Percentiles rank a stretch among this genome's conserved stretches.
Evolutionary conservation across 2,113 vertebrate genomes (phyloP).

Genomic region (Prolemur simus): DNA sequence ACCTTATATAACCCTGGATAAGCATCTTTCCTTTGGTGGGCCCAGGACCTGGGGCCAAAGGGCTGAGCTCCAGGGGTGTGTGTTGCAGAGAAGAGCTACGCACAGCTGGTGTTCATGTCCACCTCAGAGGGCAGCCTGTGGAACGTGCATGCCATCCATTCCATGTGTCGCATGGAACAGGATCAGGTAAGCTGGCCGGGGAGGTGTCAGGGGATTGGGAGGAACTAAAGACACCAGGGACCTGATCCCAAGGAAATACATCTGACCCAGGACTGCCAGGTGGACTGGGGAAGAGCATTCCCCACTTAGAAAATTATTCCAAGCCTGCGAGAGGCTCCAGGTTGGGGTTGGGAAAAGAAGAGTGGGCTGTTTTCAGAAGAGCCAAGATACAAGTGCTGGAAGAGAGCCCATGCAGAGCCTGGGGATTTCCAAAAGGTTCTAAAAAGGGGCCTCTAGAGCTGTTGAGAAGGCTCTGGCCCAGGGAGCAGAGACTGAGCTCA

Average conservation of each 20-base stretch:
- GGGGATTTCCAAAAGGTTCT: neutral
- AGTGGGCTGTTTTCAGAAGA: neutral
- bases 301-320: neutral
- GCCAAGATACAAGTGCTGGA: neutral
- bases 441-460: neutral
- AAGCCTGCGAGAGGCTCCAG: neutral
- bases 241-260: neutral
- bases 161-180: conserved; percentile 98
- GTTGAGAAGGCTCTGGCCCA: neutral
- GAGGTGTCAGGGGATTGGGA: neutral
- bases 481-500: neutral
- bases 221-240: neutral
- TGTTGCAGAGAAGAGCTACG: conserved; percentile 91
- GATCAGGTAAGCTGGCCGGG: conserved; percentile 89
- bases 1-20: neutral
- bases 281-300: neutral
- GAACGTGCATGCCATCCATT: conserved; percentile 95
- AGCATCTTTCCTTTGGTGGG: conserved; percentile 28
- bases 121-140: conserved; percentile 97
- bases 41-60: neutral
- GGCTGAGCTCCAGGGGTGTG: conserved; percentile 4
- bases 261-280: neutral
- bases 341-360: neutral
- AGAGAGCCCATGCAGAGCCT: neutral
- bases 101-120: conserved; percentile 97